A percentile compares a stretch with the other conserved stretches of the same genome.
Evolutionary conservation across 1,140 invertebrate species (phyloP).

Genomic region (Dreissena rostriformis): DNA sequence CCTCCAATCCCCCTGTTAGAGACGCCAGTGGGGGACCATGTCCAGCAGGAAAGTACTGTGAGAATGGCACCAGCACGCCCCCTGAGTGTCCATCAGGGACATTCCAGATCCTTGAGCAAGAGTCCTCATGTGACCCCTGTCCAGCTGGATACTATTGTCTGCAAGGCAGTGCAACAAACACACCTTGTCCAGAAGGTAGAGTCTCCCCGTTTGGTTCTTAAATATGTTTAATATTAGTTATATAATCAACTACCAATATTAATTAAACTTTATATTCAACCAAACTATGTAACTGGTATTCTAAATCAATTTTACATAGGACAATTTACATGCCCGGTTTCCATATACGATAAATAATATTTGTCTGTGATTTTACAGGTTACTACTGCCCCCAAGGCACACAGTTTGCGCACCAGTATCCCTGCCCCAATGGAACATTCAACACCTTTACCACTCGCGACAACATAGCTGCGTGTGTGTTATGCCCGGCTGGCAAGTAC

Average conservation of each 20-base stretch:
- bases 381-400: conserved; percentile 74
- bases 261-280: too few species aligned
- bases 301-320: too few species aligned
- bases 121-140: conserved; percentile 72
- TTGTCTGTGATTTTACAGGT: conserved; percentile 64
- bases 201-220: too few species aligned
- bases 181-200: conserved; percentile 71
- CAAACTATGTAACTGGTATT: too few species aligned
- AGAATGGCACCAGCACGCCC: conserved; percentile 68
- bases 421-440: conserved; percentile 77
- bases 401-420: conserved; percentile 75
- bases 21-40: conserved; percentile 74
- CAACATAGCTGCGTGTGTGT: conserved; percentile 65
- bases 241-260: too few species aligned
- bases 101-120: conserved; percentile 65
- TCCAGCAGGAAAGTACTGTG: conserved; percentile 74
- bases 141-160: conserved; percentile 75
- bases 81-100: conserved; percentile 69
- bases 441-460: conserved; percentile 69
- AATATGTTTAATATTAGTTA: too few species aligned
- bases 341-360: not conserved
- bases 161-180: conserved; percentile 61
- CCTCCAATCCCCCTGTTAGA: conserved; percentile 65
- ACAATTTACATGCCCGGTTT: not conserved
- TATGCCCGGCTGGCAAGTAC: conserved; percentile 75